Evolutionary conservation across 2,888 invertebrate genomes (phyloP), one percentile per base, ranked within the genome.

Genomic region (Stictocephala bisonia): DNA sequence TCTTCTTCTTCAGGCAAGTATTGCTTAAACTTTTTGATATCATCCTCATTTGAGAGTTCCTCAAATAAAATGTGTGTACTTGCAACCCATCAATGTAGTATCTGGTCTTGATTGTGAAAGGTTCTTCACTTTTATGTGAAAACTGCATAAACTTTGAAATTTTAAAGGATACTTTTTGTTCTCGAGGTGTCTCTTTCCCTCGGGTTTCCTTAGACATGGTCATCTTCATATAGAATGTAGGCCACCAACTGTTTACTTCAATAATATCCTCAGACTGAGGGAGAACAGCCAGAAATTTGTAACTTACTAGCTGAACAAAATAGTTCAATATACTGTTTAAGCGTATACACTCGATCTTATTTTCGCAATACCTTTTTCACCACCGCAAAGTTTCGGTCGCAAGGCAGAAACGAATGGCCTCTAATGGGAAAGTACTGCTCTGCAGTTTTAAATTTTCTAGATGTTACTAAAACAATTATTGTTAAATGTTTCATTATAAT

Each of bases 71-170:
- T 2, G 71, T 58, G 58, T 71, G 71, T 15, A 15, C 35, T 6
- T 71, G 50, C 18, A 71, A 9, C 6, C 71, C 71, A 58, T 58
- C 71, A 40, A 71, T 58, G 26, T 41, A 71, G 15, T 13, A 15
- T 27, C 24, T 48, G 24, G 71, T 27, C 18, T n/a, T 2, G 35
- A 71, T 56, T 24, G 41, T 40, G 41, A 11, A 24, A 26, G 27
- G 35, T 58, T 35, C 2, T 24, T 13, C 40, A 58, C 18, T 3
- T 22, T 35, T 18, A 41, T 58, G 44, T 15, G 56, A 41, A 35
- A 70, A 70, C 2, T 70, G 70, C 9, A 53, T 48, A 15, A 69
- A 69, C 69, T 53, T 69, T 4, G 35, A 35, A 20, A 69, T 53
- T 20, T 69, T 51, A 4, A 69, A 35, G 4, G 29, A 11, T n/a